Base-by-base conservation (phyloP, 2,888 invertebrate genomes). In the Deladenus siricidicola region DNA sequence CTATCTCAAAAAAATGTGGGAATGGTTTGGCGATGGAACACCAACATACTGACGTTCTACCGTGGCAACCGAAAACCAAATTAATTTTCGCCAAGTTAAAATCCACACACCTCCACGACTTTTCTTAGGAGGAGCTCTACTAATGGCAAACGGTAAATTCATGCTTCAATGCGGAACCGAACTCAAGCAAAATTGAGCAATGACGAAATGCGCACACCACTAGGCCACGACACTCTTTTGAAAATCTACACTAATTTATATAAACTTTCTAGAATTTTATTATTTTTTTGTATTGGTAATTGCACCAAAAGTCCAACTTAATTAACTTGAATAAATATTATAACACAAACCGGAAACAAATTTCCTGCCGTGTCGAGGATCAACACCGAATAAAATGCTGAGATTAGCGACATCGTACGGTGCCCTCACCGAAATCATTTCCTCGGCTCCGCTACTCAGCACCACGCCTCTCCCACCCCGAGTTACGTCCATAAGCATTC, bases 381-480 rank as follows among this genome's bases (percentile, higher is more conserved):
- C 52, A 2, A 72, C 62, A 28, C 74, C 77, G 65, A 77, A 75
- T 24, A 78, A 57, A 2, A 67, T 44, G 23, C 70, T 63, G 68
- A 78, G 63, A 60, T 78, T 79, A 65, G 76, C 76, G n/a, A 67
- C 73, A 62, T 78, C 78, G 49, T 70, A 72, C 0, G 78, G 79
- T 1, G 71, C 76, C 3, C 78, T 71, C n/a, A 79, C 58, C 49
- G 74, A 69, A 28, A 75, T 58, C 48, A 75, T 63, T 43, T 59
- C 58, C 23, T 67, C 63, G 17, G 75, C 71, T 17, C 72, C 74
- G 30, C 70, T 71, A 19, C 67, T 68, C 54, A 78, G 54, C 26
- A 78, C 61, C 2, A 78, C 50, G 42, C 73, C 72, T 42, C 66
- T 60, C 1, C 69, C 70, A 56, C 50, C 67, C 42, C 49, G 64